Evolutionary conservation across 2,797 vertebrate species (phyloP).

Genomic region (Fistularia tabacaria): DNA sequence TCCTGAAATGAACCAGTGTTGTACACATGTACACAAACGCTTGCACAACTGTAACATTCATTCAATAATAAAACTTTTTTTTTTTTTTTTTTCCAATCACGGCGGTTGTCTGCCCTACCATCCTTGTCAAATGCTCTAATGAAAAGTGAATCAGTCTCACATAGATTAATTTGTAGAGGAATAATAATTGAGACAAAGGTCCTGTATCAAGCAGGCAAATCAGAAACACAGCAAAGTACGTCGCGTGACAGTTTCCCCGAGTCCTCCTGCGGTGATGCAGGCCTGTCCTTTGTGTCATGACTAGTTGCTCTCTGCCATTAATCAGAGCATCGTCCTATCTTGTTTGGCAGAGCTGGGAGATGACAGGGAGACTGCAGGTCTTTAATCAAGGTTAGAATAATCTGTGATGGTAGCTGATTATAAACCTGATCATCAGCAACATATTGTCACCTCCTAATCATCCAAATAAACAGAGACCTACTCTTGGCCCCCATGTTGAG

Average conservation of each 20-base stretch:
- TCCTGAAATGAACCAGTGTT: too few relatives aligned
- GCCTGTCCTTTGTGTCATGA: constrained; percentile 65
- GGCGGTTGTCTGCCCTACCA: constrained; percentile 31
- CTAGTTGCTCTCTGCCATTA: constrained; percentile 61
- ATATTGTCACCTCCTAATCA: constrained; percentile 72
- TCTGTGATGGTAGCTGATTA: constrained; percentile 73
- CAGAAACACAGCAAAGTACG: constrained; percentile 27
- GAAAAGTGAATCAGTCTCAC: constrained; percentile 62
- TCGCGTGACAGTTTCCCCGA: constrained; percentile 36
- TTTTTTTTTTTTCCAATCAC: too few relatives aligned
- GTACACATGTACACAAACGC: too few relatives aligned
- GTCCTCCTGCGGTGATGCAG: constrained; percentile 51
- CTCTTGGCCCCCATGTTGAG: constrained; percentile 43
- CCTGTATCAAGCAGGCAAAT: constrained; percentile 56
- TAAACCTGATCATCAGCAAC: constrained; percentile 72
- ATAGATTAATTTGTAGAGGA: constrained; percentile 59
- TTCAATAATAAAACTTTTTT: background rate
- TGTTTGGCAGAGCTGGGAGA: constrained; percentile 70
- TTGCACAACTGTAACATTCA: constrained; percentile 20
- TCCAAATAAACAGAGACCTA: constrained; percentile 67
- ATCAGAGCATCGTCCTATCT: constrained; percentile 64
- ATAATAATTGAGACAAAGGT: constrained; percentile 67
- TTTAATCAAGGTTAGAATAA: constrained; percentile 81
- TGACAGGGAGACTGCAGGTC: constrained; percentile 69
- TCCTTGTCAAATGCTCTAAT: constrained; percentile 49